Base-by-base conservation (phyloP, 2,797 vertebrate genomes). In the Acanthurus leucopareius region DNA sequence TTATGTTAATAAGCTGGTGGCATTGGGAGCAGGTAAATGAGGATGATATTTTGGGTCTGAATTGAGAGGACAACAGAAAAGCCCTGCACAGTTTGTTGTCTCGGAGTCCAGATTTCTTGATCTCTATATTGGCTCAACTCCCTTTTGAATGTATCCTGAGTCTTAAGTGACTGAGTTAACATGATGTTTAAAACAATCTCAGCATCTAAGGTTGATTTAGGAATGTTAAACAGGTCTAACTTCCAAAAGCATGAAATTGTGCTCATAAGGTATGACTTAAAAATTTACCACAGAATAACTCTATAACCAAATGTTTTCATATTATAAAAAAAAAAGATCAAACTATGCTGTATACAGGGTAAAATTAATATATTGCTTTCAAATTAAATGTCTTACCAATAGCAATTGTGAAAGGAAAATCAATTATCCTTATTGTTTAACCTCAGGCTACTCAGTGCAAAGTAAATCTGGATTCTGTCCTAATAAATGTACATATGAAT, bases 171-270 rank as follows among this genome's bases (percentile, higher is more conserved):
- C 67, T 58, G 49, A 76, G 25, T 59, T 82, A 81, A 77, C 63
- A 81, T 28, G n/a, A 28, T 67, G 53, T 79, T 86, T 62, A 69
- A 65, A 56, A 62, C 11, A 52, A 25, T 69, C 51, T 53, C 15
- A 5, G 75, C 16, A 22, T 35, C 20, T 56, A 22, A 16, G 17
- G 15, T 47, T 58, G n/a, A 78, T 49, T 71, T 49, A 42, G 15
- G 58, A 74, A 48, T 74, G 22, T 9, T 68, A 25, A 69, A 74
- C 3, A 54, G 56, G 16, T 28, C n/a, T 70, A 6, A 47, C 69
- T 49, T 16, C 14, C 3, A 59, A 82, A 71, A 61, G 45, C 20
- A 64, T 22, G 61, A 22, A 58, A 54, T 14, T 54, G 25, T 20
- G 1, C 69, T 64, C 14, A 47, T 44, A 19, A 7, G 8, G 19